phyloP scores from a whole-genome alignment of 2,888 invertebrate species.

The Pheosia tremula region DNA sequence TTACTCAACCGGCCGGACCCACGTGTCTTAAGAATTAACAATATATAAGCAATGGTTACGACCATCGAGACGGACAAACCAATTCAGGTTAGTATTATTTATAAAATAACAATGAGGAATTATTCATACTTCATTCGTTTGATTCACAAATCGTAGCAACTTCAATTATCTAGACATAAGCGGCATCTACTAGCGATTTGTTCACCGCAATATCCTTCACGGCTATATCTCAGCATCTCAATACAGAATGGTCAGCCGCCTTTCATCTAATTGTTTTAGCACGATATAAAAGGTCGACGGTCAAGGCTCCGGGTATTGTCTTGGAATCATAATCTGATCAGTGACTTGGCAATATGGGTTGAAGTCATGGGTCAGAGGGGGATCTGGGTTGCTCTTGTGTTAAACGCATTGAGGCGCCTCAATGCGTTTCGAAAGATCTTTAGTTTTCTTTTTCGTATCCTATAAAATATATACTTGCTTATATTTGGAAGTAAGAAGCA shows the following conservation, averaged over 20 bases:
- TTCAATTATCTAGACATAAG: background rate
- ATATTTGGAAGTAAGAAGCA: too few species aligned
- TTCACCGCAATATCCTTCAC: constrained; percentile 21
- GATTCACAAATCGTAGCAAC: background rate
- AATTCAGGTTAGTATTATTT: too few species aligned
- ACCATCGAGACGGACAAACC: too few species aligned
- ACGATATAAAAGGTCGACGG: constrained; percentile 45
- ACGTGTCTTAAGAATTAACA: too few species aligned
- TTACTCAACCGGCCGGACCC: too few species aligned
- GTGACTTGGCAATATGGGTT: background rate
- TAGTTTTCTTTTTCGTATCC: too few species aligned
- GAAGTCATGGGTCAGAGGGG: constrained; percentile 9
- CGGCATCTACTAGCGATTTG: background rate
- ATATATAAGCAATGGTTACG: too few species aligned
- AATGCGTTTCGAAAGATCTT: background rate
- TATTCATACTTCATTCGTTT: too few species aligned
- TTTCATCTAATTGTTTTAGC: constrained; percentile 52
- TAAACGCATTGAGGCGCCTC: background rate
- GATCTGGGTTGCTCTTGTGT: background rate
- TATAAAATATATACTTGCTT: too few species aligned
- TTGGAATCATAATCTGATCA: constrained; percentile 30
- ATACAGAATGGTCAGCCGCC: constrained; percentile 47
- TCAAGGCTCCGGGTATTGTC: constrained; percentile 52
- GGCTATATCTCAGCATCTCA: constrained; percentile 26
- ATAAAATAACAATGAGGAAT: too few species aligned